Conservation (phyloP, 2,888 invertebrate genomes). For the Chelonus formosanus region DNA sequence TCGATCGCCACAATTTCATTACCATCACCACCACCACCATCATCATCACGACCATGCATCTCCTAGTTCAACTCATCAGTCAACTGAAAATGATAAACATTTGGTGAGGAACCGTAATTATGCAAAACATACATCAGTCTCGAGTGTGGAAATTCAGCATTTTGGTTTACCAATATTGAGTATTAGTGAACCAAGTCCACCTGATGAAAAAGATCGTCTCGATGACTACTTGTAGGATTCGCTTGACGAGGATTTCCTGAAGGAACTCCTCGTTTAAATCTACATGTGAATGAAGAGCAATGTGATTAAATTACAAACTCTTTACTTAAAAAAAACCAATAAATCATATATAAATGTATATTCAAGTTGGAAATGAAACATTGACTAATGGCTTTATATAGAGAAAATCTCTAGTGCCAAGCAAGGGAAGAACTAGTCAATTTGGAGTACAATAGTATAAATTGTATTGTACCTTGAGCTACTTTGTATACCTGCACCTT, state of each 20-base stretch:
- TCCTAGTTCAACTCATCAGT: not conserved
- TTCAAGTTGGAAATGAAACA: too few relatives aligned
- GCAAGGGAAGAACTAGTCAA: not conserved
- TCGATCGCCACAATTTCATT: conserved; percentile 41
- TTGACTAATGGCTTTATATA: too few relatives aligned
- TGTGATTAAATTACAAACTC: too few relatives aligned
- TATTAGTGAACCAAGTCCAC: conserved; percentile 82
- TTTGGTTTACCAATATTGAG: conserved; percentile 81
- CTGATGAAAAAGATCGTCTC: conserved; percentile 73
- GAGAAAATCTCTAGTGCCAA: too few relatives aligned
- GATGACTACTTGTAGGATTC: conserved; percentile 72
- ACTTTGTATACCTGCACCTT: not conserved
- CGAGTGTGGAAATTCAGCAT: conserved; percentile 64
- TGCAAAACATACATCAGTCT: conserved; percentile 48
- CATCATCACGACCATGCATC: conserved; percentile 48
- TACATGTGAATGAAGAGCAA: not conserved
- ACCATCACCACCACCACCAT: conserved; percentile 67
- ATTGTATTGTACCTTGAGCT: conserved; percentile 18
- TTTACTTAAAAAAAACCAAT: too few relatives aligned
- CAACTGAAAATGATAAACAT: conserved; percentile 50
- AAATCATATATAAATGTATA: too few relatives aligned
- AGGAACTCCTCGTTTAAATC: conserved; percentile 60
- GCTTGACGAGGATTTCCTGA: conserved; percentile 62
- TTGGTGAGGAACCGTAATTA: conserved; percentile 67
- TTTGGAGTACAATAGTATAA: not conserved